Base-by-base conservation (phyloP, 2,888 invertebrate genomes). In the Thysanoteuthis rhombus region DNA sequence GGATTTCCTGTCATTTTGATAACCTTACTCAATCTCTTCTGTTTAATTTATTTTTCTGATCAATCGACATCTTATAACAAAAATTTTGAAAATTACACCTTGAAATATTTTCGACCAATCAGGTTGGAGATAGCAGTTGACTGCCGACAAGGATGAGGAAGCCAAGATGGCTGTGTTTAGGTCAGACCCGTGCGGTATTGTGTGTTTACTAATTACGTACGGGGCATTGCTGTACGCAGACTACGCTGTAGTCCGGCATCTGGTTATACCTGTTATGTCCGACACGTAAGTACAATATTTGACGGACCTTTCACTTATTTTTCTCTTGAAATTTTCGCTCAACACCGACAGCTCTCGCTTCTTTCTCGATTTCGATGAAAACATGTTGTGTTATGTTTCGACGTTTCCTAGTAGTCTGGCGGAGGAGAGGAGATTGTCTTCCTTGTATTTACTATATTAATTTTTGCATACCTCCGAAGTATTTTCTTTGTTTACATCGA, bases 241-340 rank as follows among this genome's bases (percentile, higher is more conserved):
- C 97, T 99, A 98, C 97, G 99, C 98, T 94, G 98, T 98, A 93
- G 98, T 98, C 95, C 97, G 98, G 97, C 98, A 98, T 98, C 98
- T 99, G 95, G 98, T 98, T 94, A 97, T 98, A 94, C 98, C 98
- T 95, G 98, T 98, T 39, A 98, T 98, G 98, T 98, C 98, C 95
- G 98, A 98, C 96, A 98, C 98, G 98, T 98, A 97, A 95, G 96
- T 75, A 75, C 75, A 75, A 75, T n/a, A 75, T 75, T 45, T 92
- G 92, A 12, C 45, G 19, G n/a, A 75, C 75, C 75, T 75, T 75
- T 45, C 92, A 45, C 92, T 92, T 45, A 92, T 92, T 92, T 42
- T 42, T 92, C 92, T 45, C 39, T 36, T n/a, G n/a, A 92, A 40
- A 19, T 45, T 22, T 92, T 92, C 22, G n/a, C 3, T 92, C 45